These are phyloP conservation scores for Drosophila emarginata DNA, from an alignment of 2,888 invertebrate genomes.

Conservation along the genomic window DNA sequence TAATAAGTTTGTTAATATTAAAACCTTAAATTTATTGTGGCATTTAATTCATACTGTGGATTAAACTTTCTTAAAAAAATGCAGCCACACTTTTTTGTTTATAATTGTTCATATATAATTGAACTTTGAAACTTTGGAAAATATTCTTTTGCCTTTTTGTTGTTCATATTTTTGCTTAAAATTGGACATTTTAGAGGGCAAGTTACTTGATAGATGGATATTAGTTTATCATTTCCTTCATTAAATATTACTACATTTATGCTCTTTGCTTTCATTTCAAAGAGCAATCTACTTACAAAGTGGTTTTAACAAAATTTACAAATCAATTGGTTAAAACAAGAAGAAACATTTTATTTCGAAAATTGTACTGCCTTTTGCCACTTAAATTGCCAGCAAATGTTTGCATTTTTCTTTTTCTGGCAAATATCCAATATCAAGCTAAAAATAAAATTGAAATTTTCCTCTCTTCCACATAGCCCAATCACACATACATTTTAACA, in stretches of 20 bases:
- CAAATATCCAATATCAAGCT: constrained; percentile 14
- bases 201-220: too few species aligned
- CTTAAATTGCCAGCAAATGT: background rate
- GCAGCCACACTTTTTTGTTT: background rate
- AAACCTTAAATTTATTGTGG: too few species aligned
- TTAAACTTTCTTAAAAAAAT: too few species aligned
- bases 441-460: constrained; percentile 16
- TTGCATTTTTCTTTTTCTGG: constrained; percentile 10
- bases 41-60: too few species aligned
- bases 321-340: background rate
- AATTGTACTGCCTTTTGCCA: background rate
- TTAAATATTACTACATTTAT: background rate
- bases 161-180: too few species aligned
- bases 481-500: constrained; percentile 28
- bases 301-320: background rate
- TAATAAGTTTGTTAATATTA: too few species aligned
- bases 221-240: background rate
- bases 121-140: too few species aligned
- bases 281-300: background rate
- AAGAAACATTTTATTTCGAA: background rate
- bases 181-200: too few species aligned
- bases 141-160: too few species aligned
- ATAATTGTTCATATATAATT: too few species aligned
- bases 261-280: background rate
- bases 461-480: background rate